Base-by-base conservation (phyloP, 2,113 vertebrate genomes). In the Platysteira castanea region DNA sequence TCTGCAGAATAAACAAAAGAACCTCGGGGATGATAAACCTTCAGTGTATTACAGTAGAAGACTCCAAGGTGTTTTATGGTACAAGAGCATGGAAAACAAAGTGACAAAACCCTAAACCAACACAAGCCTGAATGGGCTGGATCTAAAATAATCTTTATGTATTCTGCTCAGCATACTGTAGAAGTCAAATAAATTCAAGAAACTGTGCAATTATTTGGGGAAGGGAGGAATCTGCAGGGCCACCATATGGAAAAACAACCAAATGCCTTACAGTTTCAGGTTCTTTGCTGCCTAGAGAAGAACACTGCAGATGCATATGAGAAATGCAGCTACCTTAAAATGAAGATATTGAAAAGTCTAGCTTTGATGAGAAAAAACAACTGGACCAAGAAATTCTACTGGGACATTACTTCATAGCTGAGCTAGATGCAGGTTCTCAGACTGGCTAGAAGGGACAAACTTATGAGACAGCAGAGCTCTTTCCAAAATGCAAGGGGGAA, bases 1-100 rank as follows among this genome's bases (percentile, higher is more conserved):
- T 20, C 4, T 81, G 60, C n/a, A 65, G 69, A 82, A 82, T 27
- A 82, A 90, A 84, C 33, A 42, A 23, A 77, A 82, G 27, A 74
- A 39, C 50, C 31, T 59, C 17, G 22, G 19, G 11, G 18, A 19
- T 85, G 16, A 76, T 21, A 61, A 83, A 49, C 18, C 28, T 67
- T 52, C 37, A 74, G n/a, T 0, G 0, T 31, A 30, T 57, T 75
- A 69, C 26, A 71, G 30, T 13, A 4, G 39, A 69, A 78, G 26
- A 68, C 44, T 8, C 19, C 0, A 0, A 85, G 18, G 13, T 3
- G 1, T 46, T 83, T 44, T 30, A 70, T 8, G 3, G 53, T 26
- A 89, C 44, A 67, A 68, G 41, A 64, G 8, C 41, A 50, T 2
- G 4, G 33, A 60, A 82, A 76, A 59, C 54, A 18, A 44, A 85